phyloP scores from a whole-genome alignment of 2,797 vertebrate species.

The Urosaurus nigricauda region DNA sequence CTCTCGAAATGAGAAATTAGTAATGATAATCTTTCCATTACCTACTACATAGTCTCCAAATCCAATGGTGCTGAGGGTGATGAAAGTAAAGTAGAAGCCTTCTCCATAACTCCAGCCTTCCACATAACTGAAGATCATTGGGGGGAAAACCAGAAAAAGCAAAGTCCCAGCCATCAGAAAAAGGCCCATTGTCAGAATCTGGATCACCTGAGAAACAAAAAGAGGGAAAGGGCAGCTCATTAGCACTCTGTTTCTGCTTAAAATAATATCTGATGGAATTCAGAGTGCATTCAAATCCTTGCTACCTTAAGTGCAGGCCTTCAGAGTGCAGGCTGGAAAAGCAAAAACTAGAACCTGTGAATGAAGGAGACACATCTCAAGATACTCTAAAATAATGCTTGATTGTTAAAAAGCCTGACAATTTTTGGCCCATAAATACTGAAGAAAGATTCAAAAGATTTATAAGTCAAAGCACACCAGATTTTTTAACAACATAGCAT shows the following conservation, averaged over 20 bases:
- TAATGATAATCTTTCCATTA: slow-evolving; percentile 71
- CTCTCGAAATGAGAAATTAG: neutral
- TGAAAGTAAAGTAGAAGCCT: slow-evolving; percentile 94
- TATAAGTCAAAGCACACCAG: too few relatives aligned
- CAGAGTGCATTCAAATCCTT: neutral
- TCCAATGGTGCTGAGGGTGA: slow-evolving; percentile 94
- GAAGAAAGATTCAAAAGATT: too few relatives aligned
- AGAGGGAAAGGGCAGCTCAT: slow-evolving; percentile 35
- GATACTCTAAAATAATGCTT: too few relatives aligned
- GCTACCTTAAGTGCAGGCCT: neutral
- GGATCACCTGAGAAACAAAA: slow-evolving; percentile 76
- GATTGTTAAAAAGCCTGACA: too few relatives aligned
- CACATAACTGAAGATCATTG: slow-evolving; percentile 90
- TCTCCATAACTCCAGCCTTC: slow-evolving; percentile 93
- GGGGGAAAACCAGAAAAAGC: slow-evolving; percentile 88
- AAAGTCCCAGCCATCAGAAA: slow-evolving; percentile 87
- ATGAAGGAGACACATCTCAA: too few relatives aligned
- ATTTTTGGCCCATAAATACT: too few relatives aligned
- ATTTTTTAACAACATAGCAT: too few relatives aligned
- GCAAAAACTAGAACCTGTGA: too few relatives aligned
- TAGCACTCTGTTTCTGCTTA: neutral
- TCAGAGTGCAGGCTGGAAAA: neutral
- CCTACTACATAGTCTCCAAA: slow-evolving; percentile 95
- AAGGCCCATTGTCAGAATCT: slow-evolving; percentile 81
- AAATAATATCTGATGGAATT: neutral